Evolutionary conservation across 2,113 vertebrate genomes (phyloP).

Genomic region (Perccottus glenii): DNA sequence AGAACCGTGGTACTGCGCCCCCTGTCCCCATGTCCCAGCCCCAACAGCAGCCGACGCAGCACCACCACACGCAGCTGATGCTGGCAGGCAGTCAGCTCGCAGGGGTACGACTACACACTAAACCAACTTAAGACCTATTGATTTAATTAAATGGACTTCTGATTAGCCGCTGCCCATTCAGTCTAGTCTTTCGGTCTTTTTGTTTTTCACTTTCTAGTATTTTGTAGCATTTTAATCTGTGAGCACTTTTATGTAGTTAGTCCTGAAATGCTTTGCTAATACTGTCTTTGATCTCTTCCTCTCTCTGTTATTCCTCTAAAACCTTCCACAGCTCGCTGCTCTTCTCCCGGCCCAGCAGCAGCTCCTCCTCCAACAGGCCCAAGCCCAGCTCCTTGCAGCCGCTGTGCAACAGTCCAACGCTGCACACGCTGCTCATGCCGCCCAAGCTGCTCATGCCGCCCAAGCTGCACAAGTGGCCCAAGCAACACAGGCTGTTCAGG

Average conservation of each 20-base stretch:
- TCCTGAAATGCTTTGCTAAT: neutral
- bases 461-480: slow-evolving; percentile 79
- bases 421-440: slow-evolving; percentile 80
- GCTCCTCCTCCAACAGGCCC: slow-evolving; percentile 89
- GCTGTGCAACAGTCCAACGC: slow-evolving; percentile 88
- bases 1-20: slow-evolving; percentile 41
- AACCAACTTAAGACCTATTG: neutral
- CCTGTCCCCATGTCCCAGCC: slow-evolving; percentile 68
- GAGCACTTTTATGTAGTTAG: neutral
- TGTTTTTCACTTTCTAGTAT: too few species aligned
- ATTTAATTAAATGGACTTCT: neutral
- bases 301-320: neutral
- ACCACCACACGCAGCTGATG: slow-evolving; percentile 91
- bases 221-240: too few species aligned
- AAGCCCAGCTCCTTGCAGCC: slow-evolving; percentile 89
- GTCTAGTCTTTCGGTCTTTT: neutral
- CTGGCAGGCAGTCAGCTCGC: slow-evolving; percentile 90
- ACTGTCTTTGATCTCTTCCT: slow-evolving; percentile 12
- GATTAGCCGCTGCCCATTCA: too few species aligned
- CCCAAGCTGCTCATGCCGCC: slow-evolving; percentile 64
- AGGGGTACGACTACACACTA: slow-evolving; percentile 82
- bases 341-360: slow-evolving; percentile 91
- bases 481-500: slow-evolving; percentile 17
- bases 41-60: slow-evolving; percentile 76
- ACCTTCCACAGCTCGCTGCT: slow-evolving; percentile 81